Evolutionary conservation across 2,797 vertebrate species (phyloP).

Genomic region (Melanotaenia pygmaea): DNA sequence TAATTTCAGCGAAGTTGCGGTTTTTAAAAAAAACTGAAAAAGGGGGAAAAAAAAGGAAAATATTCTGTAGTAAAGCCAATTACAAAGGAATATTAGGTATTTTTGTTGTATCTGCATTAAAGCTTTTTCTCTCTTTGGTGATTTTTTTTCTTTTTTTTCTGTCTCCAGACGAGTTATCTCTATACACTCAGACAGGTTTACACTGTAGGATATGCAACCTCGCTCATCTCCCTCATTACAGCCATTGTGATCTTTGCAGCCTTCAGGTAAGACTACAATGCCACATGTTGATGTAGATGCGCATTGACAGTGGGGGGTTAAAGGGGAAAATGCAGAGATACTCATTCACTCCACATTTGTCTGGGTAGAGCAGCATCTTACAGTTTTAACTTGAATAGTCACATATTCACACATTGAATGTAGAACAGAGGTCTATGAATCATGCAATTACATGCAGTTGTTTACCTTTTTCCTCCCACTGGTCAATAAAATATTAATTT

Average conservation of each 20-base stretch:
- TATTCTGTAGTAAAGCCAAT: not conserved
- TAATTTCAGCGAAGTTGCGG: not conserved
- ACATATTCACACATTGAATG: conserved; percentile 10
- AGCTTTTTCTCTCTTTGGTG: not conserved
- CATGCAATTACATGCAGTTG: conserved; percentile 8
- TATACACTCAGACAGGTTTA: conserved; percentile 85
- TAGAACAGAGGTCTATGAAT: conserved; percentile 1
- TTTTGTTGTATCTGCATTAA: not conserved
- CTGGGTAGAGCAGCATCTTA: not conserved
- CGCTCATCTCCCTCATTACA: conserved; percentile 83
- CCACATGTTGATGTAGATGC: conserved; percentile 11
- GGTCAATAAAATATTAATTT: conserved; percentile 8
- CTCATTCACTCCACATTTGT: conserved; percentile 7
- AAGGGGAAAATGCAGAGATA: not conserved
- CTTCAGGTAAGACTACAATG: conserved; percentile 76
- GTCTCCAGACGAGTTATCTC: conserved; percentile 85
- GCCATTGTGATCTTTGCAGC: conserved; percentile 82
- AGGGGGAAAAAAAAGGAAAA: too few species aligned
- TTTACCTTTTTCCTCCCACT: not conserved
- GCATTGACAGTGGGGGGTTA: conserved; percentile 1
- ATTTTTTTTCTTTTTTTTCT: conserved; percentile 14
- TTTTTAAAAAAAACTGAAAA: not conserved
- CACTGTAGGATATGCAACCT: conserved; percentile 85
- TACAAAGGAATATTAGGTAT: not conserved
- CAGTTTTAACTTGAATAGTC: conserved; percentile 1